Percentiles rank a stretch among this genome's conserved stretches.
Conservation (phyloP, 2,797 vertebrate genomes). For the Simalia tracyae region DNA sequence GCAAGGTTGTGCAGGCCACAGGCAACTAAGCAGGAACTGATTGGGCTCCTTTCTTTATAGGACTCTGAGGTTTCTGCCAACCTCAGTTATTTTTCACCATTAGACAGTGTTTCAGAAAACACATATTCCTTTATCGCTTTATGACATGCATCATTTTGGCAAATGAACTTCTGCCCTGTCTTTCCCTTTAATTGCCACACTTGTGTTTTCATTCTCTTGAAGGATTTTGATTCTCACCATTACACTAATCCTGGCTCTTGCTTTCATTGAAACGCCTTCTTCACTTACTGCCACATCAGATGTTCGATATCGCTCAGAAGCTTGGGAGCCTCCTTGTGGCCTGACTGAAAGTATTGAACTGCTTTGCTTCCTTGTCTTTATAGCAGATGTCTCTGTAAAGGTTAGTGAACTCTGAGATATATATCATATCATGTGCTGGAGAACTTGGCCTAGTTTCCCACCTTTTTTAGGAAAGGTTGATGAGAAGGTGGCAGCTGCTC, state of each 20-base stretch:
- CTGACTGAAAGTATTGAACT: slow-evolving; percentile 84
- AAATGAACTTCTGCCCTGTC: background rate
- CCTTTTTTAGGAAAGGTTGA: background rate
- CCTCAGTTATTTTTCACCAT: background rate
- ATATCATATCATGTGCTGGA: background rate
- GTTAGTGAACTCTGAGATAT: slow-evolving; percentile 65
- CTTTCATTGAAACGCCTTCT: slow-evolving; percentile 88
- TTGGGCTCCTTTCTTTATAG: background rate
- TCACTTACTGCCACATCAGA: slow-evolving; percentile 86
- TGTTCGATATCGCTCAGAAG: slow-evolving; percentile 70
- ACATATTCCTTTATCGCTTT: background rate
- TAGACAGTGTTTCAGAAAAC: background rate
- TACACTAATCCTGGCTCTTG: slow-evolving; percentile 83
- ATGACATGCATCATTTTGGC: background rate
- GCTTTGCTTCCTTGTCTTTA: slow-evolving; percentile 84
- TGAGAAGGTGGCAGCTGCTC: background rate
- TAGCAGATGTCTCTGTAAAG: slow-evolving; percentile 83
- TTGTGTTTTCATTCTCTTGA: slow-evolving; percentile 7
- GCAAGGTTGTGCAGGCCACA: background rate
- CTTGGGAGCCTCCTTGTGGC: slow-evolving; percentile 88
- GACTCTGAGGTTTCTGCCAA: background rate
- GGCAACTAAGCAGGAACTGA: background rate
- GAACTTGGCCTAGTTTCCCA: background rate
- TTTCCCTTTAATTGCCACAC: background rate
- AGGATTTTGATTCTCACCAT: slow-evolving; percentile 85